phyloP scores from a whole-genome alignment of 1,140 invertebrate genomes.

The Cotesia typhae region DNA sequence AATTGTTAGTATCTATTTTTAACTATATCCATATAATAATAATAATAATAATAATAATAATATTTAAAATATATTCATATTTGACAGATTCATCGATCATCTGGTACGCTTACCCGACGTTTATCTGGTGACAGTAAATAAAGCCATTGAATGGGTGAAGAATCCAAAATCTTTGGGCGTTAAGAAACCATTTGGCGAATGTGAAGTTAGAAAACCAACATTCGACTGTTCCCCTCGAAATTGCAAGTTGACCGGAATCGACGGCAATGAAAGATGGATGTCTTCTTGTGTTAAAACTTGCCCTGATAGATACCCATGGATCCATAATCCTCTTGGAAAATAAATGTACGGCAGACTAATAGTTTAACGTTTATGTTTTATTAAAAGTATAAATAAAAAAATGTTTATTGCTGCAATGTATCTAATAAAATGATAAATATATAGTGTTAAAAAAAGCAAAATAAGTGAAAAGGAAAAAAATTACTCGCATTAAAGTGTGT shows the following conservation, averaged over 20 bases:
- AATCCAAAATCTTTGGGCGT: constrained; percentile 65
- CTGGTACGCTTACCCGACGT: constrained; percentile 63
- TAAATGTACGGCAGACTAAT: constrained; percentile 1
- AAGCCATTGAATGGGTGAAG: constrained; percentile 70
- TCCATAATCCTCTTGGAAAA: constrained; percentile 49
- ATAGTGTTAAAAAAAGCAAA: not conserved
- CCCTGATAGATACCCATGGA: constrained; percentile 48
- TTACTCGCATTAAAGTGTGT: constrained; percentile 25
- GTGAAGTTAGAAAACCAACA: constrained; percentile 46
- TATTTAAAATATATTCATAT: too few relatives aligned
- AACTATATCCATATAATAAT: not conserved
- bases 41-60: too few relatives aligned
- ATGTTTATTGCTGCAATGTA: too few relatives aligned
- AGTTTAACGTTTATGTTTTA: not conserved
- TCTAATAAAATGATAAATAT: constrained; percentile 10
- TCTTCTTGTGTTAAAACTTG: constrained; percentile 42
- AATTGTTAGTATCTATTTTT: constrained; percentile 25
- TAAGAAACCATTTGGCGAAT: constrained; percentile 47
- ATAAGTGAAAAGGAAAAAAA: not conserved
- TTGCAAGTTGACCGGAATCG: constrained; percentile 46
- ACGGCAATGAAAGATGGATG: constrained; percentile 50
- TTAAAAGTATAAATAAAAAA: too few relatives aligned
- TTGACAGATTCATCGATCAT: constrained; percentile 62
- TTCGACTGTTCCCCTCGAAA: constrained; percentile 37
- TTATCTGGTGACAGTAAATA: constrained; percentile 63